Base-by-base conservation (phyloP, 2,888 invertebrate species). In the Torymus texanus region DNA sequence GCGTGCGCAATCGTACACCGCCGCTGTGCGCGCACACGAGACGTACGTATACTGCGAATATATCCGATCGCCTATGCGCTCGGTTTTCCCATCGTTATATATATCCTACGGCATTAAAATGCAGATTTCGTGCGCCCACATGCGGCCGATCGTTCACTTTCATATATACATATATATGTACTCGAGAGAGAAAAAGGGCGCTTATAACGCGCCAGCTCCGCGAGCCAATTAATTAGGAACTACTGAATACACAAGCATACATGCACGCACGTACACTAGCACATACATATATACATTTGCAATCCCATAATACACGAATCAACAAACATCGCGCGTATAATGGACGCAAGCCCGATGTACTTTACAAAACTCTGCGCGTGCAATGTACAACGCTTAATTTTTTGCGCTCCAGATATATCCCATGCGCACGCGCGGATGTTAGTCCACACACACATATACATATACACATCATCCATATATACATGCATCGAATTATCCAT, bases 51-150 rank as follows among this genome's bases (percentile, higher is more conserved):
- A 29, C 4, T 5, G 29, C 29, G 29, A 29, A 29, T 29, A 29
- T 29, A 29, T 29, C 29, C 29, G 29, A 29, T 29, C 29, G 29
- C 29, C 29, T 3, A n/a, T 3, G 29, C 29, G 29, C 29, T 29
- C 29, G 29, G 29, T 29, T 29, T 74, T 74, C 65, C 74, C 66
- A 66, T 51, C 51, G 74, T 66, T 66, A 51, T 59, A 50, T 24
- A 29, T 29, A 29, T 5, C 29, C 29, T 29, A 29, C 59, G 50
- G 12, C 58, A 75, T 75, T n/a, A 66, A 75, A 66, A 75, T 66
- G n/a, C 74, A 59, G 24, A 66, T 59, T 58, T 59, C n/a, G 11
- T 50, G 13, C 41, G 41, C 55, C 18, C 63, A 29, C 29, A 29
- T 29, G 4, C 29, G 29, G 29, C 29, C 29, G 29, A 29, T 29